Percentiles rank a stretch among this genome's conserved stretches.
Conservation (phyloP, 2,888 invertebrate genomes). For the Caenorhabditis doughertyi region DNA sequence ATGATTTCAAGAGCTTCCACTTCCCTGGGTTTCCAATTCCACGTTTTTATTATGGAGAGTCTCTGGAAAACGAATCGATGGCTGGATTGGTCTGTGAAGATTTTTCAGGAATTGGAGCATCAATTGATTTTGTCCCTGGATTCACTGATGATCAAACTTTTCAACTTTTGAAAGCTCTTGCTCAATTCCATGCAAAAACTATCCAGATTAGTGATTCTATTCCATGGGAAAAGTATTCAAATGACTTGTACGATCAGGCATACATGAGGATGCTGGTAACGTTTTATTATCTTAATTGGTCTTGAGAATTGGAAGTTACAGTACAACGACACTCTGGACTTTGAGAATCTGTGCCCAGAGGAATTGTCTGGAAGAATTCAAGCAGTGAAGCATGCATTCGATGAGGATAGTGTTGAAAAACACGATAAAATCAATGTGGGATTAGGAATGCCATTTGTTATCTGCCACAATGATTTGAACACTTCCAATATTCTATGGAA, state of each 20-base stretch:
- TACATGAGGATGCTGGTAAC: constrained; percentile 55
- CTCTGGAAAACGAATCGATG: constrained; percentile 38
- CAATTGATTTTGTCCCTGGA: constrained; percentile 54
- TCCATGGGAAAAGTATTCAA: constrained; percentile 38
- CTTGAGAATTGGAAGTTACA: constrained; percentile 2
- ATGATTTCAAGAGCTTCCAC: constrained; percentile 15
- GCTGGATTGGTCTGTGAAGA: constrained; percentile 56
- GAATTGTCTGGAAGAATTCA: constrained; percentile 45
- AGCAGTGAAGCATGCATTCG: constrained; percentile 37
- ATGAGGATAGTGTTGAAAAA: constrained; percentile 40
- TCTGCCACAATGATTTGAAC: constrained; percentile 58
- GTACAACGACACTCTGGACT: constrained; percentile 54
- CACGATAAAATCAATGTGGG: constrained; percentile 15
- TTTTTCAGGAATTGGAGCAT: constrained; percentile 28
- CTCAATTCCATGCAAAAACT: constrained; percentile 45
- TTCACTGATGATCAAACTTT: constrained; percentile 37
- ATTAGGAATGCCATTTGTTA: constrained; percentile 43
- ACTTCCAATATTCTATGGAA: constrained; percentile 59
- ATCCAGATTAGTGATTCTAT: constrained; percentile 15
- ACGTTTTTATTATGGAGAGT: constrained; percentile 47
- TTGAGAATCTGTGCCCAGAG: constrained; percentile 47
- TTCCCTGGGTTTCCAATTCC: constrained; percentile 57
- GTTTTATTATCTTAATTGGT: not conserved
- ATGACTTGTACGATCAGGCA: constrained; percentile 38
- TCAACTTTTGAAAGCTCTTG: constrained; percentile 43